phyloP scores from a whole-genome alignment of 1,140 invertebrate species.

The Prorops nasuta region DNA sequence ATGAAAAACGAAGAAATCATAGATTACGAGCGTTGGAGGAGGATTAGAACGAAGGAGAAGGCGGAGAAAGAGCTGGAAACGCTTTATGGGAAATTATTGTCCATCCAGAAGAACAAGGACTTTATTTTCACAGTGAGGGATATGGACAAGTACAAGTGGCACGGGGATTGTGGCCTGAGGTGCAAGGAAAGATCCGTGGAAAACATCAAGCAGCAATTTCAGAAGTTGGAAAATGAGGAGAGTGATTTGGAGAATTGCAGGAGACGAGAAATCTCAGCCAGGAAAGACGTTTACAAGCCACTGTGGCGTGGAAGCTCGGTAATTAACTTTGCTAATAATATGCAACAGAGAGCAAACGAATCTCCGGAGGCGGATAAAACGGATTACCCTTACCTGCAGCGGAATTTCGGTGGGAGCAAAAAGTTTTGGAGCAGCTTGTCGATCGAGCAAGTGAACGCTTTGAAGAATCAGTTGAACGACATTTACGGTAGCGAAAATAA shows the following conservation, averaged over 20 bases:
- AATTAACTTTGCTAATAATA: constrained; percentile 69
- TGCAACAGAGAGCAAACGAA: constrained; percentile 56
- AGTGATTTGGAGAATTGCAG: constrained; percentile 49
- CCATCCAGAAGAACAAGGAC: constrained; percentile 78
- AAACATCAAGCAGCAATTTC: constrained; percentile 75
- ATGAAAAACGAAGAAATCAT: constrained; percentile 75
- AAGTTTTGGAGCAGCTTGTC: constrained; percentile 81
- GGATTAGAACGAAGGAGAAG: constrained; percentile 73
- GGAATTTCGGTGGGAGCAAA: constrained; percentile 66
- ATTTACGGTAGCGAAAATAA: constrained; percentile 70
- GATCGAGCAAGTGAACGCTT: constrained; percentile 77
- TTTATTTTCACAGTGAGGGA: constrained; percentile 78
- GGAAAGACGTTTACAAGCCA: constrained; percentile 74
- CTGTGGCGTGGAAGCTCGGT: constrained; percentile 82
- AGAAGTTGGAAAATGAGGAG: constrained; percentile 57
- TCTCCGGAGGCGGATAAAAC: constrained; percentile 33
- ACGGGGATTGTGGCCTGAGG: constrained; percentile 73
- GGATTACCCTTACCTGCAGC: constrained; percentile 39
- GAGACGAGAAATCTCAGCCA: constrained; percentile 52
- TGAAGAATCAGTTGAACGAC: constrained; percentile 79
- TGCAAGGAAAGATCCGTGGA: constrained; percentile 85
- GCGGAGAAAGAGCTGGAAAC: constrained; percentile 79
- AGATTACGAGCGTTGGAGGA: constrained; percentile 85
- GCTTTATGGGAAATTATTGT: constrained; percentile 75
- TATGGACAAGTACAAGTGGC: constrained; percentile 69